Base-by-base conservation (phyloP, 2,113 vertebrate genomes). In the Cebus imitator region DNA sequence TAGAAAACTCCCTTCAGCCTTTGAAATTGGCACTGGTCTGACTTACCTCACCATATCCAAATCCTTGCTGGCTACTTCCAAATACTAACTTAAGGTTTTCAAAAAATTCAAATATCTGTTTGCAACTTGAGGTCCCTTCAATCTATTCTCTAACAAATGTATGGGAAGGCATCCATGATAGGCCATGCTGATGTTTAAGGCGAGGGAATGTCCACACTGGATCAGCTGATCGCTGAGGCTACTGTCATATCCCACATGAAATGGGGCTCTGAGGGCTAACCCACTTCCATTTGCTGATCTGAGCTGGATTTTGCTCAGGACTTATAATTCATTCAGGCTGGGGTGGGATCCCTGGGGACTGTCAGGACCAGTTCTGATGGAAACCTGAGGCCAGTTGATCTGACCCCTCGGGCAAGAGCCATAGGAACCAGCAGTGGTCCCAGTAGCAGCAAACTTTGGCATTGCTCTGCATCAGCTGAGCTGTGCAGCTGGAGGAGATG, bases 331-430 rank as follows among this genome's bases (percentile, higher is more conserved):
- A 55, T 13, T 55, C 8, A 2, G 70, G 37, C 23, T 48, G 61
- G 30, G 66, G 50, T 72, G 45, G 55, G 35, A 16, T 64, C 64
- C 45, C 66, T 1, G 8, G 32, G 16, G 43, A 76, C 35, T 18
- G 8, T 35, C 43, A 50, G 32, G 21, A 50, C 20, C 13, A 40
- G n/a, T 21, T 58, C 52, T 43, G 27, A 9, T 2, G 3, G 85
- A 70, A 68, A 90, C 18, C 20, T 1, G 17, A 18, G 23, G 72
- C 23, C 23, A 3, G 61, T 5, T 50, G 23, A 35, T 17, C 11
- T 1, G 1, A 35, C 21, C 5, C 17, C 68, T 1, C 13, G 18
- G 55, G 9, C 48, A 3, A 3, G n/a, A 5, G 6, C 1, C 17
- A 30, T 7, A 32, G 66, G n/a, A 35, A 4, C 45, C n/a, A 11